Evolutionary conservation across 2,113 vertebrate species (phyloP), one percentile per base, ranked within the genome.

Genomic region (Cairina moschata): DNA sequence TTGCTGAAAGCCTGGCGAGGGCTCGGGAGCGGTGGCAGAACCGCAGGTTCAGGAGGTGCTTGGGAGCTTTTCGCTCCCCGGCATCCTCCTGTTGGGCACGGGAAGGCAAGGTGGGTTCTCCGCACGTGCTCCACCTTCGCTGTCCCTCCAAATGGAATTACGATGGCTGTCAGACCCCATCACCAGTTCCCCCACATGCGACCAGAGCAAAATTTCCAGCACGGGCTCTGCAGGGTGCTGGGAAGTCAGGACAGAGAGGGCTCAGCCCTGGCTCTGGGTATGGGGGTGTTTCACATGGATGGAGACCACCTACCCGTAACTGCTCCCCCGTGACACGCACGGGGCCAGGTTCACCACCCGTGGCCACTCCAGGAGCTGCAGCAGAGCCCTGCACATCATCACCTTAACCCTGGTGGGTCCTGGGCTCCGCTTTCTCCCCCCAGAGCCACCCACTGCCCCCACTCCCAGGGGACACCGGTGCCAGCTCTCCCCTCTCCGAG

Each of bases 11-110:
- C 66, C 62, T 1, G 31, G 22, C 79, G n/a, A 26, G 7, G 44
- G 4, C 17, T 8, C 36, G 14, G 34, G 48, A 1, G 0, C 0
- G 0, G 48, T 59, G 13, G 59, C 13, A 5, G 56, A 32, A 72
- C 55, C 7, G 16, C 56, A 50, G 46, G 8, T 8, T 14, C 7
- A 3, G 0, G 11, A 13, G 42, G 17, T 13, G 38, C 76, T 50
- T 17, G 42, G 74, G 69, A 73, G 46, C 15, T 0, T 20, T 58
- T 29, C 18, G 23, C n/a, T 48, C 44, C 34, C 55, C 20, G 28
- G 60, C 16, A 46, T 6, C 59, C 75, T 63, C 3, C 40, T 11
- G 0, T 1, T 3, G 25, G 54, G 58, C 32, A 22, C 13, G 1
- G 13, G 34, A 28, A n/a, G 79, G 32, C 5, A 36, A 42, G 1